A percentile compares a stretch with the other conserved stretches of the same genome.
phyloP scores from a whole-genome alignment of 2,888 invertebrate genomes.

The Penaeus monodon region DNA sequence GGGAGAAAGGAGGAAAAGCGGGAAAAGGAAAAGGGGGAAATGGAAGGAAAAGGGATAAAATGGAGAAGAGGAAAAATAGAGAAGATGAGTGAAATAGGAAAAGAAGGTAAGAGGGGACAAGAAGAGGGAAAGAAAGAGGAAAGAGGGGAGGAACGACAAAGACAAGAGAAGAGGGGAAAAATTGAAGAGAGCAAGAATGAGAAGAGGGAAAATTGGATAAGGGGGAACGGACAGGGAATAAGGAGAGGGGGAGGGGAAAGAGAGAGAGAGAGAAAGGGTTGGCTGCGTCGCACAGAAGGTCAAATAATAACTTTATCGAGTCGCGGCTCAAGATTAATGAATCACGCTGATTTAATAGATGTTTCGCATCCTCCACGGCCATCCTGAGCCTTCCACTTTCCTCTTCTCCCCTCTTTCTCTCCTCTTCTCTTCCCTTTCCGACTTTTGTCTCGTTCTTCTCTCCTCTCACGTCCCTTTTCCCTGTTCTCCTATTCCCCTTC shows the following conservation, averaged over 20 bases:
- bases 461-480: neutral
- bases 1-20: neutral
- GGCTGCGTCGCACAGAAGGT: slow-evolving; percentile 31
- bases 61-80: no score
- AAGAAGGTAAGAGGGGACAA: no score
- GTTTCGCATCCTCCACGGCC: slow-evolving; percentile 6
- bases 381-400: neutral
- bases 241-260: slow-evolving; percentile 6
- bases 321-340: slow-evolving; percentile 49
- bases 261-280: slow-evolving; percentile 8
- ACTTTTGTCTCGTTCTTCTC: neutral
- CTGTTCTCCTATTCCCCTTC: neutral
- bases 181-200: no score
- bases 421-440: neutral
- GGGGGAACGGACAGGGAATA: slow-evolving; percentile 17
- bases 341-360: slow-evolving; percentile 47
- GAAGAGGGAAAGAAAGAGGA: no score
- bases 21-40: no score
- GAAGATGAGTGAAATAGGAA: no score
- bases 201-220: neutral
- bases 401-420: neutral
- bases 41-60: no score
- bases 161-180: neutral
- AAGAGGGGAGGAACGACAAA: neutral
- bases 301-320: slow-evolving; percentile 54